Base-by-base conservation (phyloP, 2,797 vertebrate genomes). In the Thamnophis elegans region DNA sequence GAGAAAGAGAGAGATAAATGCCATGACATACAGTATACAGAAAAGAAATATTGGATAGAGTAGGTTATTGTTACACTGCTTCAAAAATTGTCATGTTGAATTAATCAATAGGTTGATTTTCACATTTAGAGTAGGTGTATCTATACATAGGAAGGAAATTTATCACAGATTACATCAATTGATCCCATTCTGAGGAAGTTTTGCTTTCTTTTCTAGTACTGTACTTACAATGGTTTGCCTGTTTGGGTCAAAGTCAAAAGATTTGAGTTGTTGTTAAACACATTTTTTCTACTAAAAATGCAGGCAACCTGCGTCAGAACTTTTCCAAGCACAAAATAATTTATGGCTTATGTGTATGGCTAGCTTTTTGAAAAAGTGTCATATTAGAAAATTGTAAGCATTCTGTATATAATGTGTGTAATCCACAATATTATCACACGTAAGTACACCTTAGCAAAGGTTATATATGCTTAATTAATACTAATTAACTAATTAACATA, bases 31-130 rank as follows among this genome's bases (percentile, higher is more conserved):
- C 18, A 22, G 8, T 42, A 87, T 73, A 87, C 12, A 86, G 26
- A 92, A 92, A 90, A 86, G 18, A 92, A 92, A 87, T 85, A 85
- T 55, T 92, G 51, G 82, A 87, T 86, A 20, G 47, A 25, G 59
- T 68, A 22, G 68, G 55, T 20, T 47, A 60, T 26, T 55, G n/a
- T 59, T 85, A 89, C 60, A 14, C 9, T 65, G 58, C 16, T 89
- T 85, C 62, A 32, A 89, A 92, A 85, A 28, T 54, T 53, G 87
- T 62, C 62, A 78, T 22, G 87, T 47, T 55, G 62, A 42, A 90
- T 90, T 68, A 36, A 53, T 56, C 36, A 89, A n/a, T 62, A 51
- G 26, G 78, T 47, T 92, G 90, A 87, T 28, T 78, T 87, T 93
- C 62, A 78, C 42, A 93, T 87, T 68, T 28, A 47, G 42, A n/a